Conservation (phyloP, 2,797 vertebrate genomes). For the Sternarchorhynchus goeldii region DNA sequence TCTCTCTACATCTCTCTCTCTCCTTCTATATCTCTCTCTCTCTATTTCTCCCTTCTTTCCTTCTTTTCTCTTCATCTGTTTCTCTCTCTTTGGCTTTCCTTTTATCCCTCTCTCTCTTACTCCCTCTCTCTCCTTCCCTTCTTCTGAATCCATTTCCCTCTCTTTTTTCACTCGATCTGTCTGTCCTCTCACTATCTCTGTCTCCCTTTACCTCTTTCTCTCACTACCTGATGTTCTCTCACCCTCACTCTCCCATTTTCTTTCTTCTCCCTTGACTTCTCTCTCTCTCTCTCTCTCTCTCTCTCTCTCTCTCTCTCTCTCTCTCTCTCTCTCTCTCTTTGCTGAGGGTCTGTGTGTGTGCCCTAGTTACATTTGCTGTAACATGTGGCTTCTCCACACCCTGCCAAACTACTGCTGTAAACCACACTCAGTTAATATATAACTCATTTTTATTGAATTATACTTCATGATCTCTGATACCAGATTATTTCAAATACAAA, state of each 20-base stretch:
- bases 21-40: background rate
- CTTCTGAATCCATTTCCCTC: background rate
- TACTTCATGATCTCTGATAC: background rate
- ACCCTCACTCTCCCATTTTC: background rate
- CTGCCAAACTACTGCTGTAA: background rate
- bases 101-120: background rate
- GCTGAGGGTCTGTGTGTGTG: background rate
- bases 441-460: conserved; percentile 16
- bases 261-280: no score
- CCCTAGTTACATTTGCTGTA: conserved; percentile 18
- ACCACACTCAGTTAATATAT: background rate
- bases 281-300: background rate
- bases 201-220: background rate
- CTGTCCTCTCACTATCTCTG: background rate
- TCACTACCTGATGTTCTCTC: no score
- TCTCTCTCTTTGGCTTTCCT: background rate
- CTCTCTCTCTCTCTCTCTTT: background rate
- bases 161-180: background rate
- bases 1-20: background rate
- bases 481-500: conserved; percentile 34
- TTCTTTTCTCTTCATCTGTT: background rate
- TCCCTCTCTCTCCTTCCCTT: background rate
- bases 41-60: background rate
- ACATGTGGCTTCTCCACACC: background rate
- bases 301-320: background rate